Conservation (phyloP, 2,113 vertebrate genomes). For the Entosphenus tridentatus region DNA sequence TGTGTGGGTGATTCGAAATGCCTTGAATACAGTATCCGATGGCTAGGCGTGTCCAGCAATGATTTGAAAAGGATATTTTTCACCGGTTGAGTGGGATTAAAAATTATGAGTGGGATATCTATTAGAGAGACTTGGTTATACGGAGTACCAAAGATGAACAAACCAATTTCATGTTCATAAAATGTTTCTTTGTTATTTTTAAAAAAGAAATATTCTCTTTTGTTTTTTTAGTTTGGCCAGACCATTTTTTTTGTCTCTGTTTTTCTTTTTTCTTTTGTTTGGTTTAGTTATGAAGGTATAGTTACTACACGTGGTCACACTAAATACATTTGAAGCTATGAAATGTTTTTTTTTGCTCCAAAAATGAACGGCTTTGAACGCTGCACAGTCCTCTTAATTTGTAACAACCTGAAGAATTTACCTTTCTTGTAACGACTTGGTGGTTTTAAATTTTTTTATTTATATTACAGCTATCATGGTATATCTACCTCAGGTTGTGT, state of each 20-base stretch:
- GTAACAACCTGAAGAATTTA: background rate
- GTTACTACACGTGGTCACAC: background rate
- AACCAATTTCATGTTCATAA: background rate
- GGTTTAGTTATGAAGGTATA: background rate
- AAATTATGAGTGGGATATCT: no score
- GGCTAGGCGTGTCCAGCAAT: no score
- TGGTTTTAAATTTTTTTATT: background rate
- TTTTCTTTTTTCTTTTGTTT: background rate
- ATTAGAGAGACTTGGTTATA: no score
- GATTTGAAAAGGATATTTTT: no score
- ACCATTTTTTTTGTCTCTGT: background rate
- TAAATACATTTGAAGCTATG: constrained; percentile 3
- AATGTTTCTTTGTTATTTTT: background rate
- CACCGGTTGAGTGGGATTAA: no score
- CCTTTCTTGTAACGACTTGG: background rate
- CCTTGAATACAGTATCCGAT: no score
- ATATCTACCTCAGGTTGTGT: constrained; percentile 5
- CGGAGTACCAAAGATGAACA: constrained; percentile 2
- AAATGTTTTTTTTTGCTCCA: constrained; percentile 4
- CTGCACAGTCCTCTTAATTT: background rate
- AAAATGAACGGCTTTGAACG: background rate
- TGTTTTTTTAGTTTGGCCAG: background rate
- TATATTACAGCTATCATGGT: constrained; percentile 1
- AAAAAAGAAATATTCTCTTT: background rate
- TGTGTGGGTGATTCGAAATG: no score